phyloP scores from a whole-genome alignment of 1,140 invertebrate genomes.

The Conopomorpha cramerella region DNA sequence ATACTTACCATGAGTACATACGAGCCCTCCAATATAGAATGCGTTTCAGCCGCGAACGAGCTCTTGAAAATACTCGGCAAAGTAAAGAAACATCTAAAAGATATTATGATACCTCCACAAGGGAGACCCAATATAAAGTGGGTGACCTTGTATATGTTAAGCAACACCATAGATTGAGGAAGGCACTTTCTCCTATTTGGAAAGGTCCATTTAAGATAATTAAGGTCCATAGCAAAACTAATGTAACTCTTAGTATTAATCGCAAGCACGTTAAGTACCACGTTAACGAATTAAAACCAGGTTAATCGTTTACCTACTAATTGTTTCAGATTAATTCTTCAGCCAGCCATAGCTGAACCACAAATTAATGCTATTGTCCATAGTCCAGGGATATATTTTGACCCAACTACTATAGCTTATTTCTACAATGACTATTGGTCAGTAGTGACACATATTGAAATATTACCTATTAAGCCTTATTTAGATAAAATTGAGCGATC shows the following conservation, averaged over 20 bases:
- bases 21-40: constrained; percentile 8
- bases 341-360: too few relatives aligned
- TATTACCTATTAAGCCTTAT: too few relatives aligned
- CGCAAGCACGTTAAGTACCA: background rate
- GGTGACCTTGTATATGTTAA: background rate
- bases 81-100: background rate
- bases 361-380: too few relatives aligned
- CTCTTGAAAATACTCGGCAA: background rate
- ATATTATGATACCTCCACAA: background rate
- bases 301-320: too few relatives aligned
- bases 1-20: constrained; percentile 9
- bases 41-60: background rate
- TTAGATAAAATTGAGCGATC: too few relatives aligned
- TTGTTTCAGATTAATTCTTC: too few relatives aligned
- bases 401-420: too few relatives aligned
- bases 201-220: background rate
- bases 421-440: too few relatives aligned
- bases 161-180: background rate
- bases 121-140: background rate
- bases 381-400: too few relatives aligned
- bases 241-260: background rate
- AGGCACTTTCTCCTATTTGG: background rate
- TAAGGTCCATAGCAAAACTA: background rate
- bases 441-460: too few relatives aligned
- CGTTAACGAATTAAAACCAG: background rate